phyloP scores from a whole-genome alignment of 2,797 vertebrate species.

The Fistularia commersonii region DNA sequence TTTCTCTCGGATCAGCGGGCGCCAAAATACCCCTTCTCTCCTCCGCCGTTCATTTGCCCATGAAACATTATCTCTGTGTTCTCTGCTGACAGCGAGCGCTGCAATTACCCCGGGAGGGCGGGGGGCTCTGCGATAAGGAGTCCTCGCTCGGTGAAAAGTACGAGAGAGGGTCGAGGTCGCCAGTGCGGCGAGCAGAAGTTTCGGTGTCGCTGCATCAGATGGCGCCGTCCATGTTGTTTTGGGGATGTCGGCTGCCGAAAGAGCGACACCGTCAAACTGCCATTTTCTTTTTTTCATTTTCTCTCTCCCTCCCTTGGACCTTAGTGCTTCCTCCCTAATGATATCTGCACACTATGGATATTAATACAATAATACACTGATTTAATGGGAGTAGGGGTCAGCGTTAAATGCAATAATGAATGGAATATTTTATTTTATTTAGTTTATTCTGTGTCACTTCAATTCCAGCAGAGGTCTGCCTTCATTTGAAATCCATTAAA shows the following conservation, averaged over 20 bases:
- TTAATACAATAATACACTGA: no score
- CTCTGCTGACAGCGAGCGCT: conserved; percentile 39
- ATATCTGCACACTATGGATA: no score
- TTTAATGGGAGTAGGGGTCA: no score
- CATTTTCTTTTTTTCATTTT: conserved; percentile 30
- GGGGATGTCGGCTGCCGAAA: conserved; percentile 6
- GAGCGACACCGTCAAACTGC: conserved; percentile 25
- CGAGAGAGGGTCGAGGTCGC: conserved; percentile 21
- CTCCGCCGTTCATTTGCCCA: conserved; percentile 38
- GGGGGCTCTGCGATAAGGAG: conserved; percentile 43
- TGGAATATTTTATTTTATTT: no score
- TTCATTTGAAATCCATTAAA: no score
- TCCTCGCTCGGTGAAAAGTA: conserved; percentile 21
- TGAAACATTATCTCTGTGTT: conserved; percentile 51
- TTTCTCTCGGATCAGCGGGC: conserved; percentile 27
- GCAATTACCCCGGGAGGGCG: conserved; percentile 41
- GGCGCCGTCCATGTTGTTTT: conserved; percentile 8
- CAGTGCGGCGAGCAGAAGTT: conserved; percentile 21
- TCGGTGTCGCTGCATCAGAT: not conserved
- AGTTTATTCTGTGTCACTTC: no score
- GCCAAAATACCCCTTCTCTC: conserved; percentile 29
- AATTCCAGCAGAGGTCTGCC: no score
- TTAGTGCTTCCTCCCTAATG: no score
- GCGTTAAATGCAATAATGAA: no score
- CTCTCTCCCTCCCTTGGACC: no score